Evolutionary conservation across 2,888 invertebrate genomes (phyloP).

Genomic region (Helobdella robusta): DNA sequence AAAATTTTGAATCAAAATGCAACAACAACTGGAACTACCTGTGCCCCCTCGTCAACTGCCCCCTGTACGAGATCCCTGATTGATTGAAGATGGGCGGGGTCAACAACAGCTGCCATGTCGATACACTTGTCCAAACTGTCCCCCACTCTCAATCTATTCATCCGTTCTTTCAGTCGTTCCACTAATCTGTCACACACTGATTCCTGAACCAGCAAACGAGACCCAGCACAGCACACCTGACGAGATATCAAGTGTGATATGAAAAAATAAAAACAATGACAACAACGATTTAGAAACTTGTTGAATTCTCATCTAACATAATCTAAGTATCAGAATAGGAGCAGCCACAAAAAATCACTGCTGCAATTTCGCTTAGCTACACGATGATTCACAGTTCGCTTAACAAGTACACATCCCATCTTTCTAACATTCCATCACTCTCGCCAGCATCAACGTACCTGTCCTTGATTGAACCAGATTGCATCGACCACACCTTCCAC

Average conservation of each 20-base stretch:
- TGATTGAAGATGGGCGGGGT: conserved; percentile 41
- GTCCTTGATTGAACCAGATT: conserved; percentile 54
- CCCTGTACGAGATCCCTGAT: conserved; percentile 41
- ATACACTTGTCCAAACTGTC: conserved; percentile 50
- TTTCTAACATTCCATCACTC: no score
- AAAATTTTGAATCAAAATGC: no score
- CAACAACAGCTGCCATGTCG: conserved; percentile 51
- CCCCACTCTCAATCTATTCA: conserved; percentile 49
- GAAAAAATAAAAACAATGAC: background rate
- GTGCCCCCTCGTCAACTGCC: conserved; percentile 46
- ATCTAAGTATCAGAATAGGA: no score
- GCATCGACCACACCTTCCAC: conserved; percentile 53
- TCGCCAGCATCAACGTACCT: conserved; percentile 44
- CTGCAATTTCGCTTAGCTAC: no score
- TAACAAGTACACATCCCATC: no score
- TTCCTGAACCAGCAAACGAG: conserved; percentile 55
- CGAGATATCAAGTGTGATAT: conserved; percentile 32
- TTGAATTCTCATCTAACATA: no score
- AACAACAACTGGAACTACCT: no score
- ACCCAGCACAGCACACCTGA: conserved; percentile 54
- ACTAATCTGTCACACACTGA: conserved; percentile 51
- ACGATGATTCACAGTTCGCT: no score
- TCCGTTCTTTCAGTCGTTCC: conserved; percentile 49
- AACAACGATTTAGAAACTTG: background rate
- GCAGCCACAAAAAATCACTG: no score